Base-by-base conservation (phyloP, 2,113 vertebrate species). In the Madoqua kirkii region DNA sequence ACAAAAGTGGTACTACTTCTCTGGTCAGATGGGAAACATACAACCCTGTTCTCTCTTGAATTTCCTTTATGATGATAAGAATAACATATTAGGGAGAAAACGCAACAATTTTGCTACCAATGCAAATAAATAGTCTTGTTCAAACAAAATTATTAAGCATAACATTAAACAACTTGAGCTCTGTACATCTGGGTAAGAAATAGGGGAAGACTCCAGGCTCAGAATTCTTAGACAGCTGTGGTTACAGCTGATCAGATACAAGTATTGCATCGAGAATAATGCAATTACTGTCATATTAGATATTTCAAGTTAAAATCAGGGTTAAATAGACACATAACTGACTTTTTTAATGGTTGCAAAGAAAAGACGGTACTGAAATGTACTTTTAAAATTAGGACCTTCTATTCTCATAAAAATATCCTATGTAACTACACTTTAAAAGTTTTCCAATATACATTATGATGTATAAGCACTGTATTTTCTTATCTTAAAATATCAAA, bases 401-500 rank as follows among this genome's bases (percentile, higher is more conserved):
- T 79, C 78, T 55, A 88, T 67, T 96, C 79, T 94, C 93, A 84
- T 93, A 96, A 98, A 97, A 90, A 60, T 94, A 93, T 48, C 57
- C 88, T 64, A 85, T 82, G 52, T 83, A 84, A 88, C 29, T 88
- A 50, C n/a, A 48, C 81, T 88, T 95, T 76, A 83, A 86, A 93
- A 48, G 48, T 90, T 93, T 95, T 95, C 64, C 90, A 96, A 93
- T 97, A 97, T 95, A 95, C 93, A 92, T 91, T 50, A 81, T 40
- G 79, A 94, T 14, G 25, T 50, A 82, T 85, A 95, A 67, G 89
- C 36, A 89, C 95, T 95, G 93, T 43, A 76, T 93, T 95, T 89
- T 71, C 87, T 96, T 96, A 97, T 96, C 79, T 92, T 97, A 87
- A 85, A 86, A 57, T 97, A 97, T 95, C 95, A 96, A 97, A 97